A percentile compares a stretch with the other conserved stretches of the same genome.
Conservation (phyloP, 2,113 vertebrate species). For the Microcebus jonahi region DNA sequence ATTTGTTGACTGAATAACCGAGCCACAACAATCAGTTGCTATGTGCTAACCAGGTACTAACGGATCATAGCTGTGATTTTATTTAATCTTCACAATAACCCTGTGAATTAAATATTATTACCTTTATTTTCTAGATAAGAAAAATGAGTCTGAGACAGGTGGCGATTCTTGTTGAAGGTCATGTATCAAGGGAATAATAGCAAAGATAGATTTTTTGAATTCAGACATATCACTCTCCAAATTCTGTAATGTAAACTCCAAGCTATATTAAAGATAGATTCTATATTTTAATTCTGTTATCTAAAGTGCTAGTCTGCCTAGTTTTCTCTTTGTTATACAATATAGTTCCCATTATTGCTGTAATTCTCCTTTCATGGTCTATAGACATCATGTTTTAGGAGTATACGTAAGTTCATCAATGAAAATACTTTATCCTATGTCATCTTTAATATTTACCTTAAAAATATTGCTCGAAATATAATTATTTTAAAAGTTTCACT, state of each 20-base stretch:
- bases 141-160: not conserved
- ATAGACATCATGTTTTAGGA: not conserved
- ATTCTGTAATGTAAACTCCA: not conserved
- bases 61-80: not conserved
- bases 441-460: not conserved
- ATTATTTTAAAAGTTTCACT: not conserved
- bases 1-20: not conserved
- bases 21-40: not conserved
- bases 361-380: not conserved
- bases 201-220: not conserved
- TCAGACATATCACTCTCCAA: not conserved
- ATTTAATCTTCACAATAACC: not conserved
- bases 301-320: not conserved
- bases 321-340: not conserved
- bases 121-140: not conserved
- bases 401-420: not conserved
- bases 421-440: not conserved
- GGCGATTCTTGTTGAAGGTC: not conserved
- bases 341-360: not conserved
- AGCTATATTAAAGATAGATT: not conserved
- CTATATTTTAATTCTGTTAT: not conserved
- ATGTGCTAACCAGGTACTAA: not conserved
- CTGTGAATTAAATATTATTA: not conserved
- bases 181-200: not conserved
- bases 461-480: constrained; percentile 22